Evolutionary conservation across 2,113 vertebrate genomes (phyloP), one percentile per base, ranked within the genome.

Genomic region (Psittacula cyanocephala): DNA sequence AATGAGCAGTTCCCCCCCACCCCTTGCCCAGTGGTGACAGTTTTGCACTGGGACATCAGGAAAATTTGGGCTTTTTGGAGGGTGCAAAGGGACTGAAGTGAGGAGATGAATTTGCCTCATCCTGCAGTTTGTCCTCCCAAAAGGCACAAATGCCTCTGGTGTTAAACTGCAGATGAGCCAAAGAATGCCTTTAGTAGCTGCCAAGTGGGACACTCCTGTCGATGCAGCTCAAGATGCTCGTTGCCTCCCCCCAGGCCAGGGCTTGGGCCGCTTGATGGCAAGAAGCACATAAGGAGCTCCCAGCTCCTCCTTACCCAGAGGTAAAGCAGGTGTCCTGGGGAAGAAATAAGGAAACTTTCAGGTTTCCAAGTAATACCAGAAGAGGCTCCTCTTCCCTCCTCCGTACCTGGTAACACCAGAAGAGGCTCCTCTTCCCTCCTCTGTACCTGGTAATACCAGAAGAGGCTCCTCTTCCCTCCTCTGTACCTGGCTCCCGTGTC

Each of bases 141-240:
- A 68, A 3, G 11, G 39, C 29, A 57, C 3, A 15, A 93, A 81
- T 7, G 35, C 39, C 80, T 65, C 83, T 81, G 70, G 69, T 75
- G 55, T 44, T 74, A 88, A 78, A 23, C 49, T 68, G 62, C 33
- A 71, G 86, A 93, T 47, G 72, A 91, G 81, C 86, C 83, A 92
- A 88, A 88, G 72, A 93, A 93, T 92, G 80, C 92, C 72, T 59
- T 65, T 41, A 16, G n/a, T 13, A 77, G 27, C 70, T 95, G 96
- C 86, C 91, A 94, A 90, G 60, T 57, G 15, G 57, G 80, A 92
- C 28, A 29, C 74, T 86, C 37, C 74, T 41, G 4, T 57, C 64
- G 43, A 47, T 2, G 4, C 62, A 59, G 49, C 49, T 88, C 52
- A 39, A 17, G 63, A 81, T 2, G 12, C 44, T 81, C 64, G 17